These are phyloP conservation scores for Ctenoplectra terminalis DNA, from an alignment of 1,140 invertebrate genomes.

Conservation along the genomic window DNA sequence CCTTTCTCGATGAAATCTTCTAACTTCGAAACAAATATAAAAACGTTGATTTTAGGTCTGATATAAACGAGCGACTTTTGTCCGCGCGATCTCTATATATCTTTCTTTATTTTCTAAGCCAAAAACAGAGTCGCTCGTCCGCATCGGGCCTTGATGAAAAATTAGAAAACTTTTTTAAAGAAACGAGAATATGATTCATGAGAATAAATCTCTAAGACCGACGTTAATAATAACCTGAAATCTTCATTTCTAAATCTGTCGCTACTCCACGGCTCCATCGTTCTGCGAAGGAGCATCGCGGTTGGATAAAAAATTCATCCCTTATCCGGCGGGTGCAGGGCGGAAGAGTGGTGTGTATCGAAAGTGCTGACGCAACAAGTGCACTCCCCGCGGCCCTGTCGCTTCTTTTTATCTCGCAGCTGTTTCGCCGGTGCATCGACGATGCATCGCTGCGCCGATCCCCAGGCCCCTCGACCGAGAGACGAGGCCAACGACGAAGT, in stretches of 20 bases:
- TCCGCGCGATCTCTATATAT: no score
- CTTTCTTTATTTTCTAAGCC: no score
- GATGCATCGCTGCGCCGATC: constrained; percentile 44
- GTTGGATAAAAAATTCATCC: constrained; percentile 28
- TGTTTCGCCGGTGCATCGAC: constrained; percentile 50
- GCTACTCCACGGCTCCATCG: not conserved
- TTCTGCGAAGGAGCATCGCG: not conserved
- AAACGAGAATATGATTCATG: no score
- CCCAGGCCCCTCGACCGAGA: constrained; percentile 25
- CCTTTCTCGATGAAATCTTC: no score
- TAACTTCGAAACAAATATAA: no score
- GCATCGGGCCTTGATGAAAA: no score
- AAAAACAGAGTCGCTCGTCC: no score
- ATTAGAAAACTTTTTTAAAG: no score
- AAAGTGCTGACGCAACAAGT: constrained; percentile 70
- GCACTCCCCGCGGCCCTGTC: constrained; percentile 51
- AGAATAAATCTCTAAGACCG: no score
- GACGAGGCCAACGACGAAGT: constrained; percentile 69
- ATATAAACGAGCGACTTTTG: no score
- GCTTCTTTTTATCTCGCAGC: constrained; percentile 48
- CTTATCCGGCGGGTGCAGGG: not conserved
- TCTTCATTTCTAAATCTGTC: not conserved
- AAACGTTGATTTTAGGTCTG: no score
- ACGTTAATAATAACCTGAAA: not conserved
- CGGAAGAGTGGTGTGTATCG: constrained; percentile 9